Conservation (phyloP, 2,113 vertebrate species). For the Eudorcas thomsonii region DNA sequence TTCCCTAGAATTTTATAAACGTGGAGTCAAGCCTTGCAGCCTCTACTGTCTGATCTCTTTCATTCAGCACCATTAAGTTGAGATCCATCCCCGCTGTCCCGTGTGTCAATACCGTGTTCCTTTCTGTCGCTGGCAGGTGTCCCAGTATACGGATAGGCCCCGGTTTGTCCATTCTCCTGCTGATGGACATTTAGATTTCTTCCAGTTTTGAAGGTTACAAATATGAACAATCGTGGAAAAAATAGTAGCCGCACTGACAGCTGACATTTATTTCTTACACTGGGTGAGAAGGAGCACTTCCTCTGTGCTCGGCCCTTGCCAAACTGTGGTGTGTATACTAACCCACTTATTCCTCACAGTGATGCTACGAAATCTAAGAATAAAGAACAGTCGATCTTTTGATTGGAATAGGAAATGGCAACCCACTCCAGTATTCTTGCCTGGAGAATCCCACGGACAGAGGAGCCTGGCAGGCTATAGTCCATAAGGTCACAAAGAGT, state of each 20-base stretch:
- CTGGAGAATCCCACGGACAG: background rate
- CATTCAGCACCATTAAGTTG: background rate
- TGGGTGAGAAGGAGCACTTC: background rate
- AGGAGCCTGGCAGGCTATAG: background rate
- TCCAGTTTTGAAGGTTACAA: background rate
- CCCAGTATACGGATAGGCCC: background rate
- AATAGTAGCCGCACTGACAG: background rate
- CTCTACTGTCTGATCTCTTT: background rate
- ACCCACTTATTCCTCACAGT: background rate
- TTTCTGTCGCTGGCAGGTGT: background rate
- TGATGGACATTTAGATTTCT: background rate
- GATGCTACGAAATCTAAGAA: background rate
- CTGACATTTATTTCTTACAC: background rate
- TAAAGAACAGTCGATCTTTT: background rate
- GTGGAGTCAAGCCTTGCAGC: background rate
- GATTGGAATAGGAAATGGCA: background rate
- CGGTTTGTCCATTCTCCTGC: background rate
- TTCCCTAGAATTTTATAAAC: background rate
- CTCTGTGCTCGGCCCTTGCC: background rate
- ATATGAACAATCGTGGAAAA: background rate
- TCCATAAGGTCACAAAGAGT: background rate
- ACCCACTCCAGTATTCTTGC: background rate
- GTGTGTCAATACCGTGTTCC: too few relatives aligned
- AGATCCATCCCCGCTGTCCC: too few relatives aligned
- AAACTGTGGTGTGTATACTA: background rate